Evolutionary conservation across 2,797 vertebrate species (phyloP).

Genomic region (Darevskia mixta): DNA sequence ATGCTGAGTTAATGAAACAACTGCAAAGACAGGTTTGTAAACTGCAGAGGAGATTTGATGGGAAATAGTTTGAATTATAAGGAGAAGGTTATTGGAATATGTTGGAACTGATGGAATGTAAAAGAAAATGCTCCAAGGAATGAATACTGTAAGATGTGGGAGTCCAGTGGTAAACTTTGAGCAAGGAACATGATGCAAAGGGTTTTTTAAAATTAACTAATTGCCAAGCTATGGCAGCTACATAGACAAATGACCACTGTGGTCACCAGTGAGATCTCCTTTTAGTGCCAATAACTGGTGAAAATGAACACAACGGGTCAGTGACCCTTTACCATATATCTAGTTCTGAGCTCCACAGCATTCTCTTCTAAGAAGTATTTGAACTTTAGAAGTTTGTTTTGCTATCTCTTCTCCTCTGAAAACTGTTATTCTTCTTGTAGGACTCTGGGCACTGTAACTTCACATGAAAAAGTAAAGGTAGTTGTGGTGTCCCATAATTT

Average conservation of each 20-base stretch:
- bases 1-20: not conserved
- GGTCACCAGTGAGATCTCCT: not conserved
- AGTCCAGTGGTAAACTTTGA: not conserved
- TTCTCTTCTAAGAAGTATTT: not conserved
- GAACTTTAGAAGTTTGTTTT: not conserved
- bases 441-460: accelerated
- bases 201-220: not conserved
- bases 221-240: not conserved
- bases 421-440: not conserved
- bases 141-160: not conserved
- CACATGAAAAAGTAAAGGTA: too few relatives aligned
- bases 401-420: not conserved
- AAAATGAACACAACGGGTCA: not conserved
- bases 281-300: not conserved
- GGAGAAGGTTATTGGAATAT: not conserved
- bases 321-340: not conserved
- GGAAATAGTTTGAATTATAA: not conserved
- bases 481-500: too few relatives aligned
- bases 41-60: not conserved
- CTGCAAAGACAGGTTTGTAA: not conserved
- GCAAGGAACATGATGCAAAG: not conserved
- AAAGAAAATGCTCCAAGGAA: not conserved
- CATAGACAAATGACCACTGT: not conserved
- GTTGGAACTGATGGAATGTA: not conserved
- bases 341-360: not conserved